Base-by-base conservation (phyloP, 2,113 vertebrate genomes). In the Tetrao urogallus region DNA sequence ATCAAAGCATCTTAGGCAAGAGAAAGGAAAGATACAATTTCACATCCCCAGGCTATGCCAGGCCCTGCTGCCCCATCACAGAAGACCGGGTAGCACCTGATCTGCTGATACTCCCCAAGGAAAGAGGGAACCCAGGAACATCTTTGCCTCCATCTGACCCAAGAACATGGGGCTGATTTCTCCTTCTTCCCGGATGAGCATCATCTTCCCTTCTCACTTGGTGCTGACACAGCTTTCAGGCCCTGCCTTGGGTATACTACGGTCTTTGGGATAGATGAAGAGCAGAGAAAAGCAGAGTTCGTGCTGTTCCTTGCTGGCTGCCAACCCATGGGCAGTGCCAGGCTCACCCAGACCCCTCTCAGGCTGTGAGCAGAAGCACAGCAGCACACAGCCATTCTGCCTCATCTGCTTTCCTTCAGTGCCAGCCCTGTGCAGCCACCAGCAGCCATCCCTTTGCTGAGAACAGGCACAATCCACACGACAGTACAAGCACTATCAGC, bases 401-500 rank as follows among this genome's bases (percentile, higher is more conserved):
- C 0, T 0, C 20, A 12, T 3, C 11, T 45, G 57, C 7, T 20
- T 71, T 47, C 83, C 89, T 72, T 65, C 89, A 27, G 15, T 22
- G 60, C 34, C 78, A 64, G 13, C 11, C 24, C 20, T 1, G 1
- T 10, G 47, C 48, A 75, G 34, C 42, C 5, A 2, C 32, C 25
- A 64, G 54, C n/a, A 16, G 13, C 56, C 1, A 0, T 18, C 45
- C 71, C 50, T 56, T 32, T 20, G 11, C 13, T 60, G 63, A 16
- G 36, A 92, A 48, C 0, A 38, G 56, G 19, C 21, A 8, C 61
- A 67, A 87, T 21, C 20, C 58, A 32, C 54, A 27, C 50, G 36
- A 25, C 7, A 56, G 13, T 21, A 56, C 24, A 3, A 1, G 15
- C 1, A 1, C 22, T 1, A 5, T 18, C 11, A n/a, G 56, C 7